phyloP scores from a whole-genome alignment of 2,797 vertebrate genomes.

The Acanthiza pusilla region DNA sequence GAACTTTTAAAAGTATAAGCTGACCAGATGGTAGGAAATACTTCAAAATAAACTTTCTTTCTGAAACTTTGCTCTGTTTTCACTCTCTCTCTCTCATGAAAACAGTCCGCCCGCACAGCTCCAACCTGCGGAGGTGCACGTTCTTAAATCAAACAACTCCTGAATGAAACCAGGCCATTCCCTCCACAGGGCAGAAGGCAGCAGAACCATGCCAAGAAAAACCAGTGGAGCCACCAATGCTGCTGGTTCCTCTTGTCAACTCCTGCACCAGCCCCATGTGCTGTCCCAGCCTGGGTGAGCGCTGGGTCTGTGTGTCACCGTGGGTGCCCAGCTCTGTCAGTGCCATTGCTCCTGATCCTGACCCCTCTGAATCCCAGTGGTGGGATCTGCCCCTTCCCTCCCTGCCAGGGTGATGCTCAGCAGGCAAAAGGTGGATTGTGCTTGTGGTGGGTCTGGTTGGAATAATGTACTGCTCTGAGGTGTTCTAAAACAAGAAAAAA shows the following conservation, averaged over 20 bases:
- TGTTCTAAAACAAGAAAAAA: not conserved
- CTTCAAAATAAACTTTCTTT: conserved; percentile 27
- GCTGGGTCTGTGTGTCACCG: fast-evolving
- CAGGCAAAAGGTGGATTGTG: not conserved
- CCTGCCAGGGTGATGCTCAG: fast-evolving
- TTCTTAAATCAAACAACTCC: conserved; percentile 4
- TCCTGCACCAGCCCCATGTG: not conserved
- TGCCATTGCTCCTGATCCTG: fast-evolving
- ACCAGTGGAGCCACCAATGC: not conserved
- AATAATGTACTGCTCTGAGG: not conserved
- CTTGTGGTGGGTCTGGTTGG: not conserved
- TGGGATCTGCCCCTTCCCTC: not conserved
- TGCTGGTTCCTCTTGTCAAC: not conserved
- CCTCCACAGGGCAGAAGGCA: not conserved
- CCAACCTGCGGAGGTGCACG: not conserved
- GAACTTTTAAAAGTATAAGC: conserved; percentile 19
- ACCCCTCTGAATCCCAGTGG: not conserved
- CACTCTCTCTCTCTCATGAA: not conserved
- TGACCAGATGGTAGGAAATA: conserved; percentile 13
- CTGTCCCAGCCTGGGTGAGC: fast-evolving
- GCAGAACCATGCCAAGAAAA: not conserved
- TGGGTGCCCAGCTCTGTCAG: not conserved
- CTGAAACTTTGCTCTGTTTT: not conserved
- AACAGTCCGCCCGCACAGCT: not conserved
- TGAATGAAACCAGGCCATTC: not conserved